Conservation (phyloP, 2,113 vertebrate species). For the Clarias magur region DNA sequence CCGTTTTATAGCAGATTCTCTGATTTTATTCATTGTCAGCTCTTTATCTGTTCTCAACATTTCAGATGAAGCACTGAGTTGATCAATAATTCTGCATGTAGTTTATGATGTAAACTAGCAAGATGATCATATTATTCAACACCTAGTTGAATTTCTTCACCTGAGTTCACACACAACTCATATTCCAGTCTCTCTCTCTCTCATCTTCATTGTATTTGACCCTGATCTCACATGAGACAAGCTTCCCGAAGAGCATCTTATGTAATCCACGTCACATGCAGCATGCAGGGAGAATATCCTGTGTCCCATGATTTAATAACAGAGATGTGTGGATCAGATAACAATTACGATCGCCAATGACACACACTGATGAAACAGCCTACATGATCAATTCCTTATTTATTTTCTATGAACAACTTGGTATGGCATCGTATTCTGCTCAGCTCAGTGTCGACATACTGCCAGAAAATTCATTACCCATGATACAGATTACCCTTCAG, state of each 20-base stretch:
- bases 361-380: background rate
- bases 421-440: background rate
- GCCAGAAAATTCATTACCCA: background rate
- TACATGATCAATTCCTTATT: constrained; percentile 3
- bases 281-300: constrained; percentile 34
- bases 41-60: background rate
- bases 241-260: background rate
- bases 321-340: constrained; percentile 32
- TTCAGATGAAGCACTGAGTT: background rate
- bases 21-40: background rate
- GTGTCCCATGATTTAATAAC: constrained; percentile 36
- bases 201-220: background rate
- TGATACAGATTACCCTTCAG: background rate
- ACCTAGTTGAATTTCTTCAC: no score
- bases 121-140: background rate
- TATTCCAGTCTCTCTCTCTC: background rate
- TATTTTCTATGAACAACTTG: background rate
- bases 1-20: background rate
- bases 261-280: constrained; percentile 8
- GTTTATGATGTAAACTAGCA: background rate
- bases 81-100: background rate
- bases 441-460: background rate
- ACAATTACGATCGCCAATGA: constrained; percentile 13
- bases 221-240: background rate
- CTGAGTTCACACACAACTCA: background rate